A percentile compares a stretch with the other conserved stretches of the same genome.
These are phyloP conservation scores for Dynastes hyllus DNA, from an alignment of 2,888 invertebrate genomes.

Conservation along the genomic window DNA sequence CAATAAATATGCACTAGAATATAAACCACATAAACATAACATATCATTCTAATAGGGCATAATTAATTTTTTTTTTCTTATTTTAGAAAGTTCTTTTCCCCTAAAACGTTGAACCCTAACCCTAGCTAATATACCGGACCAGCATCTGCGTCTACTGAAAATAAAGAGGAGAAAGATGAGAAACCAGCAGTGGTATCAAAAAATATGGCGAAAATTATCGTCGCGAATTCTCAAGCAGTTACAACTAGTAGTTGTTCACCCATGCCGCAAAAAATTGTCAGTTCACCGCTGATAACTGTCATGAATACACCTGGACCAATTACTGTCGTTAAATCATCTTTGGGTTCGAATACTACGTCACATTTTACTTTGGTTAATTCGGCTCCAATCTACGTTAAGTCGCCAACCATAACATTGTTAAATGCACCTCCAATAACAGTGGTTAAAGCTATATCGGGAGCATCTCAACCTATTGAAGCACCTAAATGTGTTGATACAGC, in stretches of 20 bases:
- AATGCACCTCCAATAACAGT: conserved; percentile 68
- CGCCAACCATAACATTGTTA: conserved; percentile 66
- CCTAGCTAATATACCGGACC: too few relatives aligned
- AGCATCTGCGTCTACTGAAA: conserved; percentile 44
- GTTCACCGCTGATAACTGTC: conserved; percentile 68
- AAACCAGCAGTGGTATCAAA: conserved; percentile 50
- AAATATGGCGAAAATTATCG: conserved; percentile 56
- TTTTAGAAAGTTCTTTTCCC: conserved; percentile 61
- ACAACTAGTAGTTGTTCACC: conserved; percentile 50
- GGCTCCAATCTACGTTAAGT: conserved; percentile 64
- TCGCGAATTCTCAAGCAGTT: conserved; percentile 51
- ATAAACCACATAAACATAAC: too few relatives aligned
- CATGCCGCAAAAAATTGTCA: conserved; percentile 54
- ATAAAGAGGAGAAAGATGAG: conserved; percentile 47
- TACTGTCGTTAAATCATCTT: conserved; percentile 68
- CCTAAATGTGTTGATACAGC: conserved; percentile 32
- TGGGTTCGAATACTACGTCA: conserved; percentile 65
- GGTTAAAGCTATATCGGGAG: conserved; percentile 63
- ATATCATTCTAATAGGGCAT: too few relatives aligned
- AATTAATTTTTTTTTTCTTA: conserved; percentile 1
- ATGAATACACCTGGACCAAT: conserved; percentile 67
- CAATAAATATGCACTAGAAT: too few relatives aligned
- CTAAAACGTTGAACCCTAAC: too few relatives aligned
- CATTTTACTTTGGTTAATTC: conserved; percentile 69
- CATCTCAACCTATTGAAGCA: conserved; percentile 35